Evolutionary conservation across 2,113 vertebrate species (phyloP).

Genomic region (Daubentonia madagascariensis): DNA sequence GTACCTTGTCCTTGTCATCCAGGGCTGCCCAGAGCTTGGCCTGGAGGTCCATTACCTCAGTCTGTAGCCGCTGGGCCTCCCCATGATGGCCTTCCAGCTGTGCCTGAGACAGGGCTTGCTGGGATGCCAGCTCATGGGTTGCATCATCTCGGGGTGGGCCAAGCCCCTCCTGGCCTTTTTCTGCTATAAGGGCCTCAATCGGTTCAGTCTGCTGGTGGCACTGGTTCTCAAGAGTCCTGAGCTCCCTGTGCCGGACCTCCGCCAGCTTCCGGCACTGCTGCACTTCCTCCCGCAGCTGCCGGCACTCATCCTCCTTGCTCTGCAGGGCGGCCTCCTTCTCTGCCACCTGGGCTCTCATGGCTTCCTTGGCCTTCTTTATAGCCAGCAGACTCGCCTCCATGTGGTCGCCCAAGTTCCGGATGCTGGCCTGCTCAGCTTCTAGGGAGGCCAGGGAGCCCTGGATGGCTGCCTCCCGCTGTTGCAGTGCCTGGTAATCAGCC

Average conservation of each 20-base stretch:
- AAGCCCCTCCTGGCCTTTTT: conserved; percentile 81
- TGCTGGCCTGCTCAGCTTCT: conserved; percentile 83
- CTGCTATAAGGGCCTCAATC: conserved; percentile 74
- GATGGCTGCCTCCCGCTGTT: conserved; percentile 80
- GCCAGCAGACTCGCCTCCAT: conserved; percentile 84
- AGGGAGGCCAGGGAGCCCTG: conserved; percentile 78
- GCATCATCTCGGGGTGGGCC: conserved; percentile 60
- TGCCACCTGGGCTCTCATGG: conserved; percentile 82
- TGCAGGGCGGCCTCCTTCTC: conserved; percentile 81
- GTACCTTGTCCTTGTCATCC: conserved; percentile 85
- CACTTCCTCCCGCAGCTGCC: conserved; percentile 78
- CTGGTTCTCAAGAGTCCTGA: conserved; percentile 80
- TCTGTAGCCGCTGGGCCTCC: conserved; percentile 86
- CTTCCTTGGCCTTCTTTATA: conserved; percentile 82
- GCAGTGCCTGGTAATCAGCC: conserved; percentile 83
- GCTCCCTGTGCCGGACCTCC: conserved; percentile 78
- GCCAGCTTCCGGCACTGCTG: conserved; percentile 77
- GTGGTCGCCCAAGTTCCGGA: conserved; percentile 82
- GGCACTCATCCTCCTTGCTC: conserved; percentile 77
- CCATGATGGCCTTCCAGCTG: conserved; percentile 85
- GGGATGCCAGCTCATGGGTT: conserved; percentile 78
- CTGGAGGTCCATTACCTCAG: conserved; percentile 85
- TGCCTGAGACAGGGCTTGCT: conserved; percentile 84
- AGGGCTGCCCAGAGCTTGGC: conserved; percentile 82
- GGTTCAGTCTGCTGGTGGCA: conserved; percentile 78